These are phyloP conservation scores for Catostylus mosaicus DNA, from an alignment of 30 jellyfish, hydroid and myxozoan species.

Conservation along the genomic window DNA sequence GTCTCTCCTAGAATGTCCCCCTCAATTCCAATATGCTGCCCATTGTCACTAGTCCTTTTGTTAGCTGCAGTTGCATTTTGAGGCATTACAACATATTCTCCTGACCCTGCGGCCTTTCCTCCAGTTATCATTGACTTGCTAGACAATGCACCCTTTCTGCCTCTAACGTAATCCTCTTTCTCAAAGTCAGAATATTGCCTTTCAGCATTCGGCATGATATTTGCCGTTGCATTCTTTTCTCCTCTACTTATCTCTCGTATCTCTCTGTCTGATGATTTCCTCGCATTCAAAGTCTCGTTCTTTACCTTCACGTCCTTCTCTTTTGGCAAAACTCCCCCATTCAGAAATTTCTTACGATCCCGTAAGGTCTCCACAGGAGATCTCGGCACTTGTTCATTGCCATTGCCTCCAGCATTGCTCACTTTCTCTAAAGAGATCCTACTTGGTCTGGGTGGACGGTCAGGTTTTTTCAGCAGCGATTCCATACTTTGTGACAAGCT, in stretches of 20 bases:
- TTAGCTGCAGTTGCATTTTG: too few species aligned
- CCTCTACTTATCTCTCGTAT: background rate
- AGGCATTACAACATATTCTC: too few species aligned
- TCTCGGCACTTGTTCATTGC: background rate
- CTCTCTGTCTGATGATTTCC: background rate
- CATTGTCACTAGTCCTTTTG: too few species aligned
- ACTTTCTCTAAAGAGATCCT: background rate
- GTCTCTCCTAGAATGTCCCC: background rate
- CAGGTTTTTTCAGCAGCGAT: background rate
- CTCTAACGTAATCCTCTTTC: too few species aligned
- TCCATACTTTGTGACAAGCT: background rate
- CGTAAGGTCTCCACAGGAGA: background rate
- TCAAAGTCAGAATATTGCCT: too few species aligned
- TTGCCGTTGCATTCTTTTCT: background rate
- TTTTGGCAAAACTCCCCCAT: background rate
- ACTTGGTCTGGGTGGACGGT: background rate
- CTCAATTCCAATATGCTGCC: too few species aligned
- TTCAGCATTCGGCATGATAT: too few species aligned
- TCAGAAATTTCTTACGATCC: background rate
- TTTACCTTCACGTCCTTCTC: background rate
- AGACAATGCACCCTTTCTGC: too few species aligned
- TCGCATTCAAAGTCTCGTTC: background rate
- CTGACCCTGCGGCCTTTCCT: too few species aligned
- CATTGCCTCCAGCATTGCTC: background rate
- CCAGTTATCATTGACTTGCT: too few species aligned